phyloP scores from a whole-genome alignment of 2,113 vertebrate species.

The Tonatia bakeri region DNA sequence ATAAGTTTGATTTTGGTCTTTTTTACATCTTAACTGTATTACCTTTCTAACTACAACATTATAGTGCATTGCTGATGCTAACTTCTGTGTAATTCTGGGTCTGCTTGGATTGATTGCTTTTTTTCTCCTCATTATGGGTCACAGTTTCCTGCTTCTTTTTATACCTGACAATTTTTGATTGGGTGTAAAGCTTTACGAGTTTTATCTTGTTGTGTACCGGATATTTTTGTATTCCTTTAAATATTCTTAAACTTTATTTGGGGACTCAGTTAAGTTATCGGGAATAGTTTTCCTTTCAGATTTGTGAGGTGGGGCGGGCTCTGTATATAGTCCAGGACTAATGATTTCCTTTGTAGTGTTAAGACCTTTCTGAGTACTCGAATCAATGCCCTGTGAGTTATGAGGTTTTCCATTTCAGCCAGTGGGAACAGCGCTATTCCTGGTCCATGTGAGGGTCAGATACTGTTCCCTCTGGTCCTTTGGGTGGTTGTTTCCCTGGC shows the following conservation, averaged over 20 bases:
- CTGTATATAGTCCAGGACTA: not conserved
- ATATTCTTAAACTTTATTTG: slow-evolving; percentile 3
- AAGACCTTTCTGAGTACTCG: not conserved
- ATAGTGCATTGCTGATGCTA: not conserved
- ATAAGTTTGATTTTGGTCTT: slow-evolving; percentile 13
- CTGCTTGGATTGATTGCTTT: not conserved
- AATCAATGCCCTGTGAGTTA: not conserved
- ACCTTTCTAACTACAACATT: not conserved
- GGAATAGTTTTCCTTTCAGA: not conserved
- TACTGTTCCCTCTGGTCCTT: not conserved
- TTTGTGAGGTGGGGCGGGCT: not conserved
- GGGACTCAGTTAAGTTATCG: not conserved
- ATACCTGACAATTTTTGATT: not conserved
- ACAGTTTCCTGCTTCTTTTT: not conserved
- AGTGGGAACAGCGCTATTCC: not conserved
- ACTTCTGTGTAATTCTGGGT: not conserved
- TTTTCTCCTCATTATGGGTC: not conserved
- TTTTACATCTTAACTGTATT: not conserved
- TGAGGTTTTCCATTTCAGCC: not conserved
- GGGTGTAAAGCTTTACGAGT: not conserved
- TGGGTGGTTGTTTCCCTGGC: not conserved
- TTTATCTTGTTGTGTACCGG: not conserved
- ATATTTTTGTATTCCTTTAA: not conserved
- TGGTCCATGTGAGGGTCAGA: not conserved
- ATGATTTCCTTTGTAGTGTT: not conserved